Conservation (phyloP, 2,113 vertebrate genomes). For the Athene noctua region DNA sequence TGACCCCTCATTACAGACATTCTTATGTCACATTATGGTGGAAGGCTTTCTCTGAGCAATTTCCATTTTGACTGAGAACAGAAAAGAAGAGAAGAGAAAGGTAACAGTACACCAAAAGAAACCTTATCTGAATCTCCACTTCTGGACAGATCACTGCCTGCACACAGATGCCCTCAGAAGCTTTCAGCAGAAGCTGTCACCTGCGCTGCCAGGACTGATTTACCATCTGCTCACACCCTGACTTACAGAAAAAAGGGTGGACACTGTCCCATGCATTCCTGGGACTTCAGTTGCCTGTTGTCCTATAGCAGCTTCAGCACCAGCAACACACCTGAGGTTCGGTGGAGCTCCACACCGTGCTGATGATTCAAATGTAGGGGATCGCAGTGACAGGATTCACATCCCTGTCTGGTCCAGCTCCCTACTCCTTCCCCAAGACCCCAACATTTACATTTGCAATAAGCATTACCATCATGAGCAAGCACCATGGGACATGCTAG, state of each 20-base stretch:
- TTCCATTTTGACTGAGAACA: neutral
- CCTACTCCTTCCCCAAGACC: neutral
- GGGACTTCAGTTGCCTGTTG: neutral
- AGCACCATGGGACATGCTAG: neutral
- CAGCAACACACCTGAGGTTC: fast-evolving
- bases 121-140: neutral
- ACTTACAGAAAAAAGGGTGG: neutral
- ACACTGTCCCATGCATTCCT: fast-evolving
- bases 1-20: neutral
- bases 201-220: neutral
- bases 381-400: neutral
- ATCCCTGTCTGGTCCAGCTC: neutral
- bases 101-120: neutral
- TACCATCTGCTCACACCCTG: neutral
- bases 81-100: neutral
- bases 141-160: neutral
- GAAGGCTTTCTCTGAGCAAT: neutral
- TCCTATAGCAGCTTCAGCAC: neutral
- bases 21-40: neutral
- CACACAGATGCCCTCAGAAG: neutral
- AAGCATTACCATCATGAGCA: neutral
- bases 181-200: neutral
- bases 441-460: neutral
- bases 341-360: neutral
- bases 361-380: neutral